Conservation (phyloP, 2,888 invertebrate species). For the Geotrupes spiniger region DNA sequence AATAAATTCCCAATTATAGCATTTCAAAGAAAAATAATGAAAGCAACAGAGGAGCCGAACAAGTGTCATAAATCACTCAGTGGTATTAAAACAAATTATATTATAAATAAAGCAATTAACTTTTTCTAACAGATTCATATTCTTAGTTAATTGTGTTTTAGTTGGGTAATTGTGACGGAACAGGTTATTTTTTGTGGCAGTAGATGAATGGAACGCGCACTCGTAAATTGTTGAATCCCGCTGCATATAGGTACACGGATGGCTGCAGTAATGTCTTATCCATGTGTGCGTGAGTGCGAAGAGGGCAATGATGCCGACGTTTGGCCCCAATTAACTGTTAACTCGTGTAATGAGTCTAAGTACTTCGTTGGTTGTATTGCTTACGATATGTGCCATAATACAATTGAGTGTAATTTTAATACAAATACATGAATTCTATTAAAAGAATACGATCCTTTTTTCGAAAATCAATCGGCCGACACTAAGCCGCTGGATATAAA, state of each 20-base stretch:
- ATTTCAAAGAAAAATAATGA: too few relatives aligned
- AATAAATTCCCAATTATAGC: too few relatives aligned
- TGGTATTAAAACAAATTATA: slow-evolving; percentile 24
- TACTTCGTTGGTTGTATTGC: background rate
- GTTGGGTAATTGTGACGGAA: slow-evolving; percentile 23
- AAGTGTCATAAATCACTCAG: slow-evolving; percentile 19
- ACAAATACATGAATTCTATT: too few relatives aligned
- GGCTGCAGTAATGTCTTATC: slow-evolving; percentile 13
- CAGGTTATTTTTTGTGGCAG: slow-evolving; percentile 22
- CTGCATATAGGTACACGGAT: slow-evolving; percentile 9
- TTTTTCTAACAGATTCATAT: slow-evolving; percentile 22
- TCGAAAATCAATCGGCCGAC: too few relatives aligned
- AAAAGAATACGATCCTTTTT: too few relatives aligned
- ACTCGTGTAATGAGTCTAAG: slow-evolving; percentile 20
- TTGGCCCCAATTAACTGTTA: slow-evolving; percentile 33
- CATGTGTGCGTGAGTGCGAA: slow-evolving; percentile 21
- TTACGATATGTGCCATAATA: too few relatives aligned
- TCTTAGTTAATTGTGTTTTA: slow-evolving; percentile 25
- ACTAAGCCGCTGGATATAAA: too few relatives aligned
- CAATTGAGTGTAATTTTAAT: too few relatives aligned
- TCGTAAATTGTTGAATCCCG: slow-evolving; percentile 17
- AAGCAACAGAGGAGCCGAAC: too few relatives aligned
- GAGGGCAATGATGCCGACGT: slow-evolving; percentile 27
- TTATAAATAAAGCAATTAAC: slow-evolving; percentile 26
- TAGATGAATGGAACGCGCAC: slow-evolving; percentile 23